A percentile compares a stretch with the other conserved stretches of the same genome.
Evolutionary conservation across 2,113 vertebrate species (phyloP).

Genomic region (Raja brachyura): DNA sequence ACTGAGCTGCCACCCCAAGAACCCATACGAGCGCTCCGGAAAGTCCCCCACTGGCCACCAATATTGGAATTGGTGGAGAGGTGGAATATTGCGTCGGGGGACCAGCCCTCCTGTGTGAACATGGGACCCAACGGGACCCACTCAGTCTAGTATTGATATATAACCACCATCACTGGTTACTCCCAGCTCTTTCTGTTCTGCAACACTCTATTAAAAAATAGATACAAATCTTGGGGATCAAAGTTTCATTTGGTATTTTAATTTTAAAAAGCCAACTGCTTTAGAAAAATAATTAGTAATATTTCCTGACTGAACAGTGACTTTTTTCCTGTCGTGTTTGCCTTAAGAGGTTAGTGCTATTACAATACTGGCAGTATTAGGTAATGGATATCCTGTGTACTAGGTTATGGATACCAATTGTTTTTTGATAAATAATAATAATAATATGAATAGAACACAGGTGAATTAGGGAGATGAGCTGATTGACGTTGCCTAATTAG

Average conservation of each 20-base stretch:
- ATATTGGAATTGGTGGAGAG: too few species aligned
- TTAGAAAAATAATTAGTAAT: background rate
- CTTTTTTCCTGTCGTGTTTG: background rate
- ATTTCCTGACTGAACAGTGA: background rate
- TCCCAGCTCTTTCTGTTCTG: too few species aligned
- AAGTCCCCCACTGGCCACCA: too few species aligned
- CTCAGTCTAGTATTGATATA: too few species aligned
- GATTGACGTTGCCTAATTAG: background rate
- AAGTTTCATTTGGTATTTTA: constrained; percentile 10
- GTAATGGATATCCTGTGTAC: background rate
- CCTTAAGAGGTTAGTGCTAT: background rate
- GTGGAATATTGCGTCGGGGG: too few species aligned
- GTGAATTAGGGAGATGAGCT: background rate
- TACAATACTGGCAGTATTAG: background rate
- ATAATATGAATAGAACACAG: background rate
- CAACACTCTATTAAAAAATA: background rate
- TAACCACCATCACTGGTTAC: too few species aligned
- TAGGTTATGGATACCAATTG: background rate
- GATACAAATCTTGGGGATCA: background rate
- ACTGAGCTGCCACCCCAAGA: too few species aligned
- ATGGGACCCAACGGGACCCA: too few species aligned
- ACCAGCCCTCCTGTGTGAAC: too few species aligned
- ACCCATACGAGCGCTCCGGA: too few species aligned
- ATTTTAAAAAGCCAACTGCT: background rate
- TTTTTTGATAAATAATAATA: background rate